Evolutionary conservation across 2,113 vertebrate species (phyloP).

Genomic region (Tautogolabrus adspersus): DNA sequence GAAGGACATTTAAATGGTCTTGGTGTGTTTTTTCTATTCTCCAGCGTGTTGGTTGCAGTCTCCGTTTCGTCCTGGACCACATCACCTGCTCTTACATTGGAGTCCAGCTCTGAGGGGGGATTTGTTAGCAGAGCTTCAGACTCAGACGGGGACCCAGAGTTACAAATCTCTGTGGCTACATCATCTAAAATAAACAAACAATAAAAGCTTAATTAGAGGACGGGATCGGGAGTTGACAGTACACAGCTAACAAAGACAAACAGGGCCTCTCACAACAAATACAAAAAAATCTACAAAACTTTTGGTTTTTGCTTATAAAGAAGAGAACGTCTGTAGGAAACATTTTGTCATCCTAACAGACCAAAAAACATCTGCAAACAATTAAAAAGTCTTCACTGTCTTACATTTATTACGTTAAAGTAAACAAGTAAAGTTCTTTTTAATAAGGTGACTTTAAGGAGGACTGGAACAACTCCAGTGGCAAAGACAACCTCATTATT

Average conservation of each 20-base stretch:
- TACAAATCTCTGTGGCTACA: slow-evolving; percentile 4
- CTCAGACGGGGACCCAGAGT: background rate
- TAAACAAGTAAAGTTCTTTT: background rate
- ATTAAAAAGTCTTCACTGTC: background rate
- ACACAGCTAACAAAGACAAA: background rate
- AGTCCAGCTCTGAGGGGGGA: background rate
- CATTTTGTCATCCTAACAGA: too few relatives aligned
- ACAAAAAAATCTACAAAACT: background rate
- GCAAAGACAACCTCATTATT: background rate
- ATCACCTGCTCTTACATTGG: background rate
- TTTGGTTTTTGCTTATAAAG: too few relatives aligned
- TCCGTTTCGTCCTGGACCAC: background rate
- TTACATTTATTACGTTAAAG: background rate
- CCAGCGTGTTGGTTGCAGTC: background rate
- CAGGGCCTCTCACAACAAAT: background rate
- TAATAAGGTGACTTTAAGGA: background rate
- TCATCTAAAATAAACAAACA: background rate
- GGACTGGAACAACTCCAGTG: background rate
- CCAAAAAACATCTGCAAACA: background rate
- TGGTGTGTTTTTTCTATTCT: slow-evolving; percentile 1
- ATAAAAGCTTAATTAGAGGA: background rate
- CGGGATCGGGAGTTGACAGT: background rate
- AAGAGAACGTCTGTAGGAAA: too few relatives aligned
- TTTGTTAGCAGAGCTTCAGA: background rate
- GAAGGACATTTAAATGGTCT: slow-evolving; percentile 47